Percentiles rank a stretch among this genome's conserved stretches.
Evolutionary conservation across 1,140 invertebrate species (phyloP).

Genomic region (Proales similis): DNA sequence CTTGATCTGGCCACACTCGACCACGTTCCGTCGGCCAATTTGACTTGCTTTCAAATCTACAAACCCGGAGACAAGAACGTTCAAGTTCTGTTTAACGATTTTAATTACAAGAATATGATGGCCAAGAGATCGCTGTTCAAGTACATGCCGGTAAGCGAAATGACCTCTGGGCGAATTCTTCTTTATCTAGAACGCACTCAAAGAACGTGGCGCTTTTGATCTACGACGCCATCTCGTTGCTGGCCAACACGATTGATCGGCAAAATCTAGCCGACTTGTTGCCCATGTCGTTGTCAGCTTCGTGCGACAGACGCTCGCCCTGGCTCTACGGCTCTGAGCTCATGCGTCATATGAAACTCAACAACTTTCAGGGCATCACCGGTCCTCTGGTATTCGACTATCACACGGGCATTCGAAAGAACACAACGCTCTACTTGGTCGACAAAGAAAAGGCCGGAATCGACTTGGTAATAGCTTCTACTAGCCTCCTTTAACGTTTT

Average conservation of each 20-base stretch:
- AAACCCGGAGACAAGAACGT: slow-evolving; percentile 17
- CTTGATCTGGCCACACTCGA: slow-evolving; percentile 11
- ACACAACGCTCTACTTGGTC: slow-evolving; percentile 16
- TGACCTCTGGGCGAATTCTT: background rate
- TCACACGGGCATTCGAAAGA: slow-evolving; percentile 21
- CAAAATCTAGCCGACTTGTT: slow-evolving; percentile 13
- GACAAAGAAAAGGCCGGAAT: slow-evolving; percentile 23
- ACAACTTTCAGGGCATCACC: slow-evolving; percentile 25
- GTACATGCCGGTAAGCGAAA: slow-evolving; percentile 36
- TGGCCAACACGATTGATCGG: slow-evolving; percentile 16
- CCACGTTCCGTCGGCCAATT: slow-evolving; percentile 22
- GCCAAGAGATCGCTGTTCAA: slow-evolving; percentile 32
- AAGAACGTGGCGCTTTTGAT: slow-evolving; percentile 23
- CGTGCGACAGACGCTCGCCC: slow-evolving; percentile 6
- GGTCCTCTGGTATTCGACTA: slow-evolving; percentile 16
- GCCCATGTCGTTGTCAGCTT: background rate
- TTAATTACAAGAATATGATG: slow-evolving; percentile 37
- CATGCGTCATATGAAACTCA: slow-evolving; percentile 25
- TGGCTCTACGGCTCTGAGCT: slow-evolving; percentile 21
- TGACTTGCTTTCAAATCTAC: slow-evolving; percentile 18
- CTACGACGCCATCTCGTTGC: slow-evolving; percentile 6
- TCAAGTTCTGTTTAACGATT: slow-evolving; percentile 21
- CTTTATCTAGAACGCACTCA: background rate
- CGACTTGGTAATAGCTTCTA: too few species aligned
- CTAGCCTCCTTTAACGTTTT: too few species aligned